Conservation (phyloP, 2,113 vertebrate genomes). For the Paracanthobrama guichenoti region DNA sequence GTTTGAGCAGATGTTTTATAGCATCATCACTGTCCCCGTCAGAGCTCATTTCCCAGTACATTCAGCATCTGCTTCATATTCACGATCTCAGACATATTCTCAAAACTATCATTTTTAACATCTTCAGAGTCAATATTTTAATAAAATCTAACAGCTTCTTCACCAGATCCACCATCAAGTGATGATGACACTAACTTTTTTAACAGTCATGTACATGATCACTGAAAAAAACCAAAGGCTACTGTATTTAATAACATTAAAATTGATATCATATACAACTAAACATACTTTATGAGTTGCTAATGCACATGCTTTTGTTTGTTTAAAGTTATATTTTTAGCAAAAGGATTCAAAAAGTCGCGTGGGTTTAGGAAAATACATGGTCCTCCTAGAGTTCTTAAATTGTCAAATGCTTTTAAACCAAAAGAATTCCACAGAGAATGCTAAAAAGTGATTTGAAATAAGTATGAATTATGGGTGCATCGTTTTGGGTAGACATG, state of each 20-base stretch:
- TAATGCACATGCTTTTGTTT: constrained; percentile 12
- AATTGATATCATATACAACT: neutral
- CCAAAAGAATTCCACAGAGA: constrained; percentile 28
- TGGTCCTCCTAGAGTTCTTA: constrained; percentile 35
- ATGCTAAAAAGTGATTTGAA: constrained; percentile 42
- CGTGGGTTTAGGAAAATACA: constrained; percentile 24
- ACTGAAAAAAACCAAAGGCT: neutral
- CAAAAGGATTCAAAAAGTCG: constrained; percentile 3
- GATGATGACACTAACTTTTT: too few relatives aligned
- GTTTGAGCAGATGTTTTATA: too few relatives aligned
- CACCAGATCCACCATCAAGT: too few relatives aligned
- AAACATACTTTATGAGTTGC: neutral
- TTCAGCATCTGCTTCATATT: too few relatives aligned
- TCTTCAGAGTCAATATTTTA: too few relatives aligned
- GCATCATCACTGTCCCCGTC: too few relatives aligned
- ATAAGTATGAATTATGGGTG: constrained; percentile 7
- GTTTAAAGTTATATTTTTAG: constrained; percentile 17
- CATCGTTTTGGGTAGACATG: constrained; percentile 40
- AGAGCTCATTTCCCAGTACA: too few relatives aligned
- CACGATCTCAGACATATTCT: too few relatives aligned
- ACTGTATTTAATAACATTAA: neutral
- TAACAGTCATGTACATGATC: neutral
- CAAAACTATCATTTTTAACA: too few relatives aligned
- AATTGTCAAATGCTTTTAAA: constrained; percentile 40
- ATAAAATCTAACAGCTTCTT: too few relatives aligned